Base-by-base conservation (phyloP, 1,140 invertebrate genomes). In the Microplitis demolitor region DNA sequence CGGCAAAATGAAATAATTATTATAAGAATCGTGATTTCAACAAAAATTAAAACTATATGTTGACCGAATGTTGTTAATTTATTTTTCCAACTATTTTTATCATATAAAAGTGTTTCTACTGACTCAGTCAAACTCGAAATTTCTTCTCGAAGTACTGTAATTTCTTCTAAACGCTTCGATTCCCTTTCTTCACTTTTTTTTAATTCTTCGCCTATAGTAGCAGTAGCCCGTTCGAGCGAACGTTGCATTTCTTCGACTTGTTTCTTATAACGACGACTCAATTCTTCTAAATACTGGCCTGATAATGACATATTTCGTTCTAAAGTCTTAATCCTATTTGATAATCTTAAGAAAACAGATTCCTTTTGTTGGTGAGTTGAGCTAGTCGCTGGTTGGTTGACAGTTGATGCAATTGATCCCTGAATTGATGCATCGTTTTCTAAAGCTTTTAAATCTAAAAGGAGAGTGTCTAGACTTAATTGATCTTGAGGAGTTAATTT, bases 261-360 rank as follows among this genome's bases (percentile, higher is more conserved):
- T 74, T 96, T 96, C 77, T 98, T 97, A 85, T 98, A 99, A 54
- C 96, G 90, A 50, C 94, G 91, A 84, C 96, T 98, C 60, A 99
- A 85, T 83, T 99, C 97, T 85, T 98, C 96, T 61, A 99, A 88
- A 85, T 99, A 99, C 79, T 98, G 96, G 72, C 94, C 94, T 73
- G 95, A 98, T 3, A 99, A 88, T 3, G 97, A 97, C 91, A 99
- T 97, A 85, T 99, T 99, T 64, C 95, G 89, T 87, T 99, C 98
- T 71, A 99, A 88, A 70, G 93, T 92, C 91, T 98, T 98, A 34
- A 99, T 97, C 80, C 97, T 92, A 87, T 99, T 99, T 45, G 95
- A 96, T 33, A 99, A 88, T 75, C 97, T 90, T 77, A 98, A 91
- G 84, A 99, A 98, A 31, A 99, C 95, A 3, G 96, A 97, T 87